Evolutionary conservation across 2,797 vertebrate species (phyloP).

Genomic region (Thunnus albacares): DNA sequence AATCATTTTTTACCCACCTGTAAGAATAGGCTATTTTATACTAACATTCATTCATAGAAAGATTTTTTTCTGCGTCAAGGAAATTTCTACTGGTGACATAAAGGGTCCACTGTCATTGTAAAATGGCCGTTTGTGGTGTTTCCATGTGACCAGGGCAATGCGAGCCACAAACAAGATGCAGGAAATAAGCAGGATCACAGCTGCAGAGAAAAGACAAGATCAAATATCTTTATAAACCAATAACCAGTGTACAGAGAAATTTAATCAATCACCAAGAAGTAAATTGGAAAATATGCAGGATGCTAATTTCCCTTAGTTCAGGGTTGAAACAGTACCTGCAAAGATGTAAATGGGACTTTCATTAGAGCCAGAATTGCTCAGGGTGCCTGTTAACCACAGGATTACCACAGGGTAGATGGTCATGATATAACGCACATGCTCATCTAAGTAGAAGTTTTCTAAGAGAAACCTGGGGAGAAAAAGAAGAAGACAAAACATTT

Average conservation of each 20-base stretch:
- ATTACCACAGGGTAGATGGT: slow-evolving; percentile 84
- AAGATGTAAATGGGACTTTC: slow-evolving; percentile 63
- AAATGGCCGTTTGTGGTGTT: slow-evolving; percentile 67
- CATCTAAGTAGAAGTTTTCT: slow-evolving; percentile 85
- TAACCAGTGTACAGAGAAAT: neutral
- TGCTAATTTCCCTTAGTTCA: neutral
- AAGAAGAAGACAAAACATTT: slow-evolving; percentile 16
- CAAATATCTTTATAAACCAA: neutral
- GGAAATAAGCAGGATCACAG: slow-evolving; percentile 59
- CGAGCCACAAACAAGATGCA: slow-evolving; percentile 59
- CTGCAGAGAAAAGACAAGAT: slow-evolving; percentile 56
- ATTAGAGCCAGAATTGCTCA: slow-evolving; percentile 38
- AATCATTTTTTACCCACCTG: neutral
- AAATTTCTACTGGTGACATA: slow-evolving; percentile 77
- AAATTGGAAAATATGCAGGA: neutral
- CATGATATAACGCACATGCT: slow-evolving; percentile 85
- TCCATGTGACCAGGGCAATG: slow-evolving; percentile 71
- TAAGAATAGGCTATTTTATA: neutral
- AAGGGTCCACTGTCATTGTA: slow-evolving; percentile 56
- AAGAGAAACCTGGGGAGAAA: slow-evolving; percentile 82
- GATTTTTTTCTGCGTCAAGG: slow-evolving; percentile 68
- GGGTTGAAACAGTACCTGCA: slow-evolving; percentile 73
- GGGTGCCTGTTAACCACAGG: slow-evolving; percentile 74
- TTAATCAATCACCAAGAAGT: neutral
- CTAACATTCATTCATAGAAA: slow-evolving; percentile 67